Percentiles rank a stretch among this genome's conserved stretches.
phyloP scores from a whole-genome alignment of 2,888 invertebrate genomes.

The Exephanes ischioxanthus region DNA sequence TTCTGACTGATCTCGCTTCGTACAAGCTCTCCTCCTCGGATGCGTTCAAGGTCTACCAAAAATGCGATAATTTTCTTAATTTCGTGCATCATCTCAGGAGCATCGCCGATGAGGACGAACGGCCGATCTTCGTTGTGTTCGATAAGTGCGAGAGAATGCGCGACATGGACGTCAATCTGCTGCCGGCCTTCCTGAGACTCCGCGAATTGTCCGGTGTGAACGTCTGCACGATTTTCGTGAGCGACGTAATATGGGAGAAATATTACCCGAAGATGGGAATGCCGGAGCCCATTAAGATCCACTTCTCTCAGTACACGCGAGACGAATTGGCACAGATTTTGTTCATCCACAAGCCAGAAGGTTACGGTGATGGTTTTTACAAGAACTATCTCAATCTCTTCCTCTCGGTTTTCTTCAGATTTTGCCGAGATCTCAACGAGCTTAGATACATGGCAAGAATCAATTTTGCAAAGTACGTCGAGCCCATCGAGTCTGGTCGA shows the following conservation, averaged over 20 bases:
- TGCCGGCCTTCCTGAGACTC: constrained; percentile 90
- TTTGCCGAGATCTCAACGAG: constrained; percentile 94
- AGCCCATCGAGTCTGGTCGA: constrained; percentile 90
- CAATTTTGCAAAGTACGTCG: constrained; percentile 92
- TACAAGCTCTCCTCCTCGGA: constrained; percentile 83
- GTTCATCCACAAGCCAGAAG: constrained; percentile 78
- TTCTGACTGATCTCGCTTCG: constrained; percentile 88
- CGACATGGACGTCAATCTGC: constrained; percentile 90
- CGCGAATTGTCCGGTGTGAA: constrained; percentile 91
- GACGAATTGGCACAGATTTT: constrained; percentile 88
- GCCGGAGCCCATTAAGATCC: constrained; percentile 90
- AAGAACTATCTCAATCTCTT: constrained; percentile 93
- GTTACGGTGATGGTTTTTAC: constrained; percentile 88
- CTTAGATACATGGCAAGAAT: constrained; percentile 92
- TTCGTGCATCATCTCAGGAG: constrained; percentile 87
- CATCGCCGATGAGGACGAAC: constrained; percentile 80
- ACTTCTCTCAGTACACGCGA: constrained; percentile 93
- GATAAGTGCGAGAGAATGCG: constrained; percentile 94
- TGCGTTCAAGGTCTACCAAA: constrained; percentile 84
- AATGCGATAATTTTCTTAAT: constrained; percentile 90
- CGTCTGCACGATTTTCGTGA: constrained; percentile 91
- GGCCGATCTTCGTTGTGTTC: constrained; percentile 89
- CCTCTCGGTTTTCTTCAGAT: constrained; percentile 93
- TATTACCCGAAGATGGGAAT: constrained; percentile 90
- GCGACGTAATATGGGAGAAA: constrained; percentile 93